phyloP scores from a whole-genome alignment of 2,888 invertebrate genomes.

The Leptura quadrifasciata region DNA sequence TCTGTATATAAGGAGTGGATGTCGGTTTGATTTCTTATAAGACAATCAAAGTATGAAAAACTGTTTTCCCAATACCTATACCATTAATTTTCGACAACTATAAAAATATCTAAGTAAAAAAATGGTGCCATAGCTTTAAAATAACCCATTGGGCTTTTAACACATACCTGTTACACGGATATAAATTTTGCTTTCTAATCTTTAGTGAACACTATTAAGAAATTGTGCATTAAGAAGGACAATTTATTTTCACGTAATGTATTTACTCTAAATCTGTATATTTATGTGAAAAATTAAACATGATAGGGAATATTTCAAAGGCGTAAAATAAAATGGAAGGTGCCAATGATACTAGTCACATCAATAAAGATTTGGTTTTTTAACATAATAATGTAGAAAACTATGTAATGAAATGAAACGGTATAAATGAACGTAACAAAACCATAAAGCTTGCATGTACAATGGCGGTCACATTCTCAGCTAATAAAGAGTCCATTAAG shows the following conservation, averaged over 20 bases:
- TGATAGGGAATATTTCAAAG: not conserved
- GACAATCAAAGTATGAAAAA: too few species aligned
- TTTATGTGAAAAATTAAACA: conserved; percentile 3
- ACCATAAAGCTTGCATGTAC: conserved; percentile 44
- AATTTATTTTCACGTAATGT: not conserved
- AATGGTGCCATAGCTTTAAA: not conserved
- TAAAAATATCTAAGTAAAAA: too few species aligned
- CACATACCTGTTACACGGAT: not conserved
- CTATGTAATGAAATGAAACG: conserved; percentile 27
- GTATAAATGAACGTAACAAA: conserved; percentile 27
- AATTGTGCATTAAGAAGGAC: not conserved
- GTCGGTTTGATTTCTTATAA: too few species aligned
- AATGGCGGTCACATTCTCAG: conserved; percentile 38
- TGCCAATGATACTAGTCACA: conserved; percentile 18
- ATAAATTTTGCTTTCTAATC: conserved; percentile 3
- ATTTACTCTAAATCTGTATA: not conserved
- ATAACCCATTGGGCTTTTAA: not conserved
- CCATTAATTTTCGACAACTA: too few species aligned
- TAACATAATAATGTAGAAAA: conserved; percentile 29
- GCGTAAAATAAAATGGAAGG: not conserved
- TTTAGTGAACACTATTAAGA: not conserved
- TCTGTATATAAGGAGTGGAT: too few species aligned
- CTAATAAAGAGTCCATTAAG: conserved; percentile 48
- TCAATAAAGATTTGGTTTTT: conserved; percentile 19
- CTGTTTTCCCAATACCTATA: too few species aligned